phyloP scores from a whole-genome alignment of 2,113 vertebrate species.

The Oceanites oceanicus region DNA sequence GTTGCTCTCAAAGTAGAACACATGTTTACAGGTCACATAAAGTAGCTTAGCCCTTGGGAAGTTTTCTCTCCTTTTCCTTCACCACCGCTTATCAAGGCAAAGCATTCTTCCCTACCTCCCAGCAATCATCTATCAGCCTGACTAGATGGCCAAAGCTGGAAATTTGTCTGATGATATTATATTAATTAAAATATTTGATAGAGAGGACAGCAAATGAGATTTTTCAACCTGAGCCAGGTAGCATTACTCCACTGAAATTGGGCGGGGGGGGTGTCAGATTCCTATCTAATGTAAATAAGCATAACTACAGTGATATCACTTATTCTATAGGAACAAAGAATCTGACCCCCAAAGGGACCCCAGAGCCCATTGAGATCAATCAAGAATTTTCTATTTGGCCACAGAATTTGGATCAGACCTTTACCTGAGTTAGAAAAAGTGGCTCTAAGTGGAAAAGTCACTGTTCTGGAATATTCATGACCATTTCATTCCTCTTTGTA shows the following conservation, averaged over 20 bases:
- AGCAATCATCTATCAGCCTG: neutral
- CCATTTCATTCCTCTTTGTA: neutral
- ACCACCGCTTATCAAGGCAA: neutral
- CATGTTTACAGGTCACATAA: neutral
- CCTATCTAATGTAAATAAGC: neutral
- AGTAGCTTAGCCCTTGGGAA: neutral
- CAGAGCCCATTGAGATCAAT: neutral
- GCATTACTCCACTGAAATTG: neutral
- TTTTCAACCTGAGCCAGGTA: neutral
- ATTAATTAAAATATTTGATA: neutral
- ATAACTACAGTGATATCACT: neutral
- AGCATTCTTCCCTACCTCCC: neutral
- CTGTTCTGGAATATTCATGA: neutral
- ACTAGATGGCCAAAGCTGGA: neutral
- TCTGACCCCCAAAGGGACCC: neutral
- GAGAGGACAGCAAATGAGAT: neutral
- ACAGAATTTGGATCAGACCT: neutral
- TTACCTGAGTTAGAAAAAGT: neutral
- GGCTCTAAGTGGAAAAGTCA: neutral
- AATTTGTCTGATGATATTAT: neutral
- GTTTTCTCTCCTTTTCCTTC: neutral
- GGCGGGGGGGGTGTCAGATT: neutral
- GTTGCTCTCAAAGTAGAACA: neutral
- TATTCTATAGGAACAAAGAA: neutral
- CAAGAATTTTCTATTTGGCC: neutral